Base-by-base conservation (phyloP, 2,888 invertebrate species). In the Hyposoter didymator region DNA sequence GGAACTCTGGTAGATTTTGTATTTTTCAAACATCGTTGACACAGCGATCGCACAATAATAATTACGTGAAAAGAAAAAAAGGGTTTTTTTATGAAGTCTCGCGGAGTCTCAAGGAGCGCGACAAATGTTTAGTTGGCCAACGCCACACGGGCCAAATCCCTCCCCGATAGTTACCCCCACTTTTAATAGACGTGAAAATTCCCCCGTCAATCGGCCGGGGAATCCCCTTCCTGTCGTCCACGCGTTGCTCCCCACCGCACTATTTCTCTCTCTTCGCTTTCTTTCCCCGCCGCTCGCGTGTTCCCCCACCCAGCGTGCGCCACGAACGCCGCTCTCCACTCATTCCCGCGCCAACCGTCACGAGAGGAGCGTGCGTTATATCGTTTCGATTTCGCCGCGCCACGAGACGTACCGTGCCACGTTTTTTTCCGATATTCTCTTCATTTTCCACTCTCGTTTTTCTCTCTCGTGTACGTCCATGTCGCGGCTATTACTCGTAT, bases 331-430 rank as follows among this genome's bases (percentile, higher is more conserved):
- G 88, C 89, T 87, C 89, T 89, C 88, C 87, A 89, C 88, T 92
- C 92, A 92, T 92, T 92, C 91, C 91, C 92, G 92, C 91, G 92
- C 90, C 91, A 91, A 90, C 92, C 92, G 88, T 89, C 91, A 91
- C 88, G 90, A 90, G 90, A 90, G 90, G 89, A 90, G 89, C 88
- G 91, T 89, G 91, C 87, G 88, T 90, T 90, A 90, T 88, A 84
- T 84, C 88, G 87, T 80, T 82, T 89, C 88, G 89, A 82, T 88
- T 87, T 89, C 88, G 87, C 55, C 85, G 87, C 85, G 88, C 89
- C 90, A 91, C 90, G 89, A 90, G 88, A 88, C 78, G 66, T 28
- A 45, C 64, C 78, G 72, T 79, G 75, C 84, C 85, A 87, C 85
- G 86, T 84, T 86, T 87, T 64, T 62, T 28, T n/a, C 19, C 49